These are phyloP conservation scores for Andrena marginata DNA, from an alignment of 2,888 invertebrate species.

Conservation along the genomic window DNA sequence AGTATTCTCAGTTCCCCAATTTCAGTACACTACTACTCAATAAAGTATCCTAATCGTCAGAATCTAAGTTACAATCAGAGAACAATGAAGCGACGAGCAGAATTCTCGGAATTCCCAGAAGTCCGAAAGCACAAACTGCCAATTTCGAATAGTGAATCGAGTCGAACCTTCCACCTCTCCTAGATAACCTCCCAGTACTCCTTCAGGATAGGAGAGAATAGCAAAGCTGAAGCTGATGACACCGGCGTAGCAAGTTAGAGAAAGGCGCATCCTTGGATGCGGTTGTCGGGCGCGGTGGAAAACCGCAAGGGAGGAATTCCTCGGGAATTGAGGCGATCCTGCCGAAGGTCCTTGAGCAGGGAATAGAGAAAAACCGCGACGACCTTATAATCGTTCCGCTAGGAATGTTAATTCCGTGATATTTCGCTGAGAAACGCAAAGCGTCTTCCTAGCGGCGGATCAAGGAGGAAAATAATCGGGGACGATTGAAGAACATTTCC, in stretches of 20 bases:
- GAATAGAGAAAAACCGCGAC: slow-evolving; percentile 80
- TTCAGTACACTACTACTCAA: no score
- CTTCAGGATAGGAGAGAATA: not conserved
- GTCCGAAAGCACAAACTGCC: not conserved
- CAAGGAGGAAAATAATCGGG: slow-evolving; percentile 37
- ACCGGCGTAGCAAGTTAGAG: slow-evolving; percentile 64
- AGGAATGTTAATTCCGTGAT: slow-evolving; percentile 68
- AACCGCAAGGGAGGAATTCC: slow-evolving; percentile 81
- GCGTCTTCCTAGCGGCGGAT: slow-evolving; percentile 13
- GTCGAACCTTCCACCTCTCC: not conserved
- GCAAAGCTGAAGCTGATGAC: slow-evolving; percentile 11
- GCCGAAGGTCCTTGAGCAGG: slow-evolving; percentile 75
- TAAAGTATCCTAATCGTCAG: no score
- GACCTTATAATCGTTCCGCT: slow-evolving; percentile 66
- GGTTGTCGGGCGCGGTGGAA: slow-evolving; percentile 74
- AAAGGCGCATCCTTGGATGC: slow-evolving; percentile 81
- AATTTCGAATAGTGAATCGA: not conserved
- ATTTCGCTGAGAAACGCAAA: slow-evolving; percentile 8
- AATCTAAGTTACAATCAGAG: no score
- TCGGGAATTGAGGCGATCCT: slow-evolving; percentile 78
- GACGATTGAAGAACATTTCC: slow-evolving; percentile 34
- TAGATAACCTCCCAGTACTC: slow-evolving; percentile 5
- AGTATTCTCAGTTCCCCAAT: no score
- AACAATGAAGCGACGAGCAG: no score
- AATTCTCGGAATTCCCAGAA: slow-evolving; percentile 2